phyloP scores from a whole-genome alignment of 2,797 vertebrate species.

The Bovichtus diacanthus region DNA sequence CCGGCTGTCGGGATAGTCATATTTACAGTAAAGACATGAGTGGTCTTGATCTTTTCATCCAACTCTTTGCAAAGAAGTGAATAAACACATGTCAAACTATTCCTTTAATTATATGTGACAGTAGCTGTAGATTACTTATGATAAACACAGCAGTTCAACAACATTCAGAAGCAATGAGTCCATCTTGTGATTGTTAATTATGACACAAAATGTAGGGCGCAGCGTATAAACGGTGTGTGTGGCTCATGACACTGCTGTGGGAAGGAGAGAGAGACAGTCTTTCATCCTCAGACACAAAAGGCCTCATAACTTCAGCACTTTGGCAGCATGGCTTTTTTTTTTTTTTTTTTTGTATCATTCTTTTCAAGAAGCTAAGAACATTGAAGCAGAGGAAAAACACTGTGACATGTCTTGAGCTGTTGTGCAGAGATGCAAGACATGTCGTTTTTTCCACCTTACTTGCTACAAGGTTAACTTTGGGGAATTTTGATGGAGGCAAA shows the following conservation, averaged over 20 bases:
- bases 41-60: not conserved
- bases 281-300: slow-evolving; percentile 36
- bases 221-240: slow-evolving; percentile 13
- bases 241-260: slow-evolving; percentile 25
- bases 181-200: not conserved
- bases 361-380: slow-evolving; percentile 55
- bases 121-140: not conserved
- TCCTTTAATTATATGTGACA: not conserved
- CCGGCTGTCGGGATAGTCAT: not conserved
- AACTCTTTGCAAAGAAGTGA: not conserved
- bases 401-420: slow-evolving; percentile 64
- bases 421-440: slow-evolving; percentile 67
- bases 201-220: not conserved
- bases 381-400: slow-evolving; percentile 51
- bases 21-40: not conserved
- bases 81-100: not conserved
- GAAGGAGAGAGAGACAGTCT: slow-evolving; percentile 29
- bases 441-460: slow-evolving; percentile 66
- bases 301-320: slow-evolving; percentile 39
- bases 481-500: slow-evolving; percentile 70
- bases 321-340: slow-evolving; percentile 41
- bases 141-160: not conserved
- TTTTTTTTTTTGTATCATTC: slow-evolving; percentile 52
- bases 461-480: slow-evolving; percentile 64
- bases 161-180: not conserved